Conservation (phyloP, 2,888 invertebrate species). For the Chaetogeoica ovagalla region DNA sequence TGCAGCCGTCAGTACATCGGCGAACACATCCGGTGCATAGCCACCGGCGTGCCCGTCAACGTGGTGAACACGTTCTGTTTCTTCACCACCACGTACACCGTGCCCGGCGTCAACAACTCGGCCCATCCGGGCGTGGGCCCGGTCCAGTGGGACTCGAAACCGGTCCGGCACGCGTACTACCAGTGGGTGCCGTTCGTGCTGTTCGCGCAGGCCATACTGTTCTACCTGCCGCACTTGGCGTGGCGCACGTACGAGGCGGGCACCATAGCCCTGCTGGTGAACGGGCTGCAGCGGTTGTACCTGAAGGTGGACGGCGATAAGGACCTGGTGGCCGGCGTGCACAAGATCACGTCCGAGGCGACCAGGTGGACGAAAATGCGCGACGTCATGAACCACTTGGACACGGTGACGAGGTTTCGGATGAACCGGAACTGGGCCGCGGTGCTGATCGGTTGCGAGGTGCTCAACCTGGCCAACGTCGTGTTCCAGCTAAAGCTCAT, state of each 20-base stretch:
- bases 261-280: slow-evolving; percentile 77
- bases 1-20: slow-evolving; percentile 93
- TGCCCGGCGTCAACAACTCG: slow-evolving; percentile 84
- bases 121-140: slow-evolving; percentile 79
- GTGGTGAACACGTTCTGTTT: slow-evolving; percentile 91
- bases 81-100: slow-evolving; percentile 90
- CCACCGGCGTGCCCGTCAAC: slow-evolving; percentile 73
- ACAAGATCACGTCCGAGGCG: slow-evolving; percentile 31
- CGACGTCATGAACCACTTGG: slow-evolving; percentile 52
- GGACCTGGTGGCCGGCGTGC: slow-evolving; percentile 37
- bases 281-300: slow-evolving; percentile 66
- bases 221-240: slow-evolving; percentile 85
- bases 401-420: slow-evolving; percentile 54
- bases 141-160: slow-evolving; percentile 72
- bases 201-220: slow-evolving; percentile 88
- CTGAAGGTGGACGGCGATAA: slow-evolving; percentile 46
- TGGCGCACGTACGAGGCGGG: slow-evolving; percentile 88
- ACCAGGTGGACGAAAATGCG: slow-evolving; percentile 18
- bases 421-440: slow-evolving; percentile 54
- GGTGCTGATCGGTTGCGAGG: slow-evolving; percentile 82
- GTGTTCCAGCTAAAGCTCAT: slow-evolving; percentile 82
- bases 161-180: slow-evolving; percentile 90
- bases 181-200: slow-evolving; percentile 93
- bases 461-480: slow-evolving; percentile 81
- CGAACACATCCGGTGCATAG: slow-evolving; percentile 86